Evolutionary conservation across 2,113 vertebrate genomes (phyloP).

Genomic region (Pavo muticus): DNA sequence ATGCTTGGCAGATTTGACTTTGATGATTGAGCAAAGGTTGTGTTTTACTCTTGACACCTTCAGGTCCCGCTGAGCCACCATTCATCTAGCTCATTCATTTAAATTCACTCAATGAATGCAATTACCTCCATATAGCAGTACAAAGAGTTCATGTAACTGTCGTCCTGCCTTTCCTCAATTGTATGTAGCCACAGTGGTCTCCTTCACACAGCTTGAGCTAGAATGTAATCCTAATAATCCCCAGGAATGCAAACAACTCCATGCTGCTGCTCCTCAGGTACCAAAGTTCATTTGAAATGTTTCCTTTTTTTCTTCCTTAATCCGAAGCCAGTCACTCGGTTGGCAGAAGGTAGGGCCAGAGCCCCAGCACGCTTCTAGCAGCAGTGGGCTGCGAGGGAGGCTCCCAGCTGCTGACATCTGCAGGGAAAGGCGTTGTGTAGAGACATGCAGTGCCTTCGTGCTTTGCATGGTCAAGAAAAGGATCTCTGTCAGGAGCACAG

Average conservation of each 20-base stretch:
- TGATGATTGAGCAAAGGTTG: not conserved
- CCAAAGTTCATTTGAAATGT: not conserved
- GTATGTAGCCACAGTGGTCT: not conserved
- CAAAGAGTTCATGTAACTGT: not conserved
- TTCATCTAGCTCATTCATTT: not conserved
- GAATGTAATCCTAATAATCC: not conserved
- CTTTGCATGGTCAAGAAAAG: not conserved
- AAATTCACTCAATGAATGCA: not conserved
- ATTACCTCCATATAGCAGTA: not conserved
- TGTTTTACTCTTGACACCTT: not conserved
- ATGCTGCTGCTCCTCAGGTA: not conserved
- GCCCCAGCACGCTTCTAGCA: not conserved
- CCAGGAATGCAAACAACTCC: not conserved
- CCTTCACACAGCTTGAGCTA: not conserved
- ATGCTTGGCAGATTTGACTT: not conserved
- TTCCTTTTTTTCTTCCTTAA: not conserved
- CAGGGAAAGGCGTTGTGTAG: not conserved
- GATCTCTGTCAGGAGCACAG: not conserved
- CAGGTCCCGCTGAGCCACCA: not conserved
- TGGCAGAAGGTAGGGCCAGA: not conserved
- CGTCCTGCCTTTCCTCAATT: not conserved
- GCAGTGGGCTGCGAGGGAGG: no score
- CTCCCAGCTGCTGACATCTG: not conserved
- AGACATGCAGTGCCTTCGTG: not conserved
- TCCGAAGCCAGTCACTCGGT: fast-evolving